Percentiles rank a stretch among this genome's conserved stretches.
These are phyloP conservation scores for Papilio protenor DNA, from an alignment of 2,888 invertebrate genomes.

Conservation along the genomic window DNA sequence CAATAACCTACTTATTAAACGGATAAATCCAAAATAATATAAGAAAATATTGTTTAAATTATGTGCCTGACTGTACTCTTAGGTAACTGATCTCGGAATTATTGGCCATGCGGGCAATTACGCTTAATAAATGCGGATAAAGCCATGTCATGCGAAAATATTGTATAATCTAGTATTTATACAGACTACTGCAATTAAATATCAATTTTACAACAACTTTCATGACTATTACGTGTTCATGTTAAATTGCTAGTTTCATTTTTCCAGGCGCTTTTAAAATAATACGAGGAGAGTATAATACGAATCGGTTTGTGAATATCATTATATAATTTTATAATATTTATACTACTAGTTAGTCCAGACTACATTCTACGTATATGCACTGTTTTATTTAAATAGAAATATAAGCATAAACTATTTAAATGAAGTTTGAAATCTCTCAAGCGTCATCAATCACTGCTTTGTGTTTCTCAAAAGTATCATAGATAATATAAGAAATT, in stretches of 20 bases:
- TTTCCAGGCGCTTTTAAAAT: conserved; percentile 29
- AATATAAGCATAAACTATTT: background rate
- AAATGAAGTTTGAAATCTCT: background rate
- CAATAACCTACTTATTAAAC: background rate
- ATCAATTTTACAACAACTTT: background rate
- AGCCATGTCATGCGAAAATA: conserved; percentile 50
- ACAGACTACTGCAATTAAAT: conserved; percentile 33
- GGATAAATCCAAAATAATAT: background rate
- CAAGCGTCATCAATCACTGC: background rate
- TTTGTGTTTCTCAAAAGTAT: background rate
- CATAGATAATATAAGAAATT: background rate
- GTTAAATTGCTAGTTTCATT: conserved; percentile 37
- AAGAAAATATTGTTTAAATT: background rate
- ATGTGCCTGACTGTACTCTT: conserved; percentile 44
- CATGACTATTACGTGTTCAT: conserved; percentile 13
- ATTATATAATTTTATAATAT: background rate
- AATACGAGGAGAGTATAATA: background rate
- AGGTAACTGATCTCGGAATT: conserved; percentile 54
- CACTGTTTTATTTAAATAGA: background rate
- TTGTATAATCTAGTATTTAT: conserved; percentile 1
- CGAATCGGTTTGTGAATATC: background rate
- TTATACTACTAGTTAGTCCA: background rate
- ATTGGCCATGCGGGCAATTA: conserved; percentile 64
- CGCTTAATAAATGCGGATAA: conserved; percentile 45
- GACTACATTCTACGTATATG: background rate